Conservation (phyloP, 2,888 invertebrate genomes). For the Tachina fera region DNA sequence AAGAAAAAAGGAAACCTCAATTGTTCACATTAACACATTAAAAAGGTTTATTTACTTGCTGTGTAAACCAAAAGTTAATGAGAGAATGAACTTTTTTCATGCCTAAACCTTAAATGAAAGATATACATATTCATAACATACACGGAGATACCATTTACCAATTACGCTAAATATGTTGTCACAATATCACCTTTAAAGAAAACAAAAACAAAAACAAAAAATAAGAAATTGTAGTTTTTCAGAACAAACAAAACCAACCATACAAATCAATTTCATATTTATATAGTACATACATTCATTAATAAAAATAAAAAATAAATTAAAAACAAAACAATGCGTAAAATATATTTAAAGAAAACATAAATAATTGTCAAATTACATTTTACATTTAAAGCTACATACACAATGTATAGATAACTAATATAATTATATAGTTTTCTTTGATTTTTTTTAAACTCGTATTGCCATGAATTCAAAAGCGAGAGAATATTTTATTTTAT, state of each 20-base stretch:
- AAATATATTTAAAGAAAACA: constrained; percentile 61
- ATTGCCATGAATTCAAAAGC: not conserved
- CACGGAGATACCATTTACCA: constrained; percentile 71
- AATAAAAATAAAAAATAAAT: constrained; percentile 35
- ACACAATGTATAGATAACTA: constrained; percentile 47
- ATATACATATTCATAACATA: constrained; percentile 69
- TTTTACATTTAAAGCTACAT: constrained; percentile 70
- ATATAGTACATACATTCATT: constrained; percentile 57
- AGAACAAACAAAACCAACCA: constrained; percentile 52
- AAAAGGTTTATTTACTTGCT: constrained; percentile 41
- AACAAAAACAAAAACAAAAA: constrained; percentile 27
- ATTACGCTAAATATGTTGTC: constrained; percentile 71
- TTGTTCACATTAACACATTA: constrained; percentile 46
- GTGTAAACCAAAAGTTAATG: constrained; percentile 28
- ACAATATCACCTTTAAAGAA: constrained; percentile 70
- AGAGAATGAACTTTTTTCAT: constrained; percentile 44
- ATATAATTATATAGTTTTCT: constrained; percentile 40
- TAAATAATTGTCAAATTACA: constrained; percentile 72
- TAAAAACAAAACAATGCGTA: constrained; percentile 58
- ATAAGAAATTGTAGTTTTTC: constrained; percentile 61
- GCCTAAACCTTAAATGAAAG: constrained; percentile 58
- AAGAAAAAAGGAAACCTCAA: constrained; percentile 47
- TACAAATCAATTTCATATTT: constrained; percentile 66
- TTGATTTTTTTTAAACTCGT: constrained; percentile 10
- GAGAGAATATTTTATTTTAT: not conserved